Evolutionary conservation across 2,888 invertebrate species (phyloP), one percentile per base, ranked within the genome.

Genomic region (Dione juno): DNA sequence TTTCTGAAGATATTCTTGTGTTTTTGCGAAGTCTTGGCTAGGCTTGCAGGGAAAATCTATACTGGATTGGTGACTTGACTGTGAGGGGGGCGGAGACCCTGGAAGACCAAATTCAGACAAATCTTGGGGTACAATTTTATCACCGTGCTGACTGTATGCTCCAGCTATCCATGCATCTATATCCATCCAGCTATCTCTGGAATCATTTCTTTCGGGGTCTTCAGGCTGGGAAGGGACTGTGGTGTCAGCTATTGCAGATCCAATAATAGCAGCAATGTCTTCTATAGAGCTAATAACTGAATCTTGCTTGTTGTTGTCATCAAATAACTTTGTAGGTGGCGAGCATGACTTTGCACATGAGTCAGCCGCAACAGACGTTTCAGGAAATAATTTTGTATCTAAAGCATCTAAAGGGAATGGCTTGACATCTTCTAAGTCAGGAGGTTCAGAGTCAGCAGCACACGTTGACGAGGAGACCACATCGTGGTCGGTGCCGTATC

Each of bases 231-330:
- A 94, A n/a, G 96, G 96, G 48, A 97, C 97, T 0, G 97, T 97
- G 11, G 97, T 97, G 81, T 97, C 97, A 1, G 97, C 97, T 78
- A 98, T 97, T 69, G 97, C 97, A 3, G 97, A 97, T 1, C 97
- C 97, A 74, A 97, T 97, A 69, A 97, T 96, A 19, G 97, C 97
- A 0, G 97, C 97, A 73, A 97, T 96, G 80, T 97, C 97, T 76
- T 97, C 97, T 77, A 96, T 96, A 11, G 95, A 95, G 69, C 95
- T 95, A 82, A 96, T 96, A 79, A 96, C 96, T 81, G 95, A 94
- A 78, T 94, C 95, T 69, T 93, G 94, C 80, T 95, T 95, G 67
- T 87, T 90, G 11, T 87, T 87, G 28, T 93, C 89, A 59, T 94
- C 94, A 76, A 93, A 94, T 67, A 94, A 86, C 77, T 93, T 93